A percentile compares a stretch with the other conserved stretches of the same genome.
Conservation (phyloP, 2,113 vertebrate genomes). For the Callipepla squamata region DNA sequence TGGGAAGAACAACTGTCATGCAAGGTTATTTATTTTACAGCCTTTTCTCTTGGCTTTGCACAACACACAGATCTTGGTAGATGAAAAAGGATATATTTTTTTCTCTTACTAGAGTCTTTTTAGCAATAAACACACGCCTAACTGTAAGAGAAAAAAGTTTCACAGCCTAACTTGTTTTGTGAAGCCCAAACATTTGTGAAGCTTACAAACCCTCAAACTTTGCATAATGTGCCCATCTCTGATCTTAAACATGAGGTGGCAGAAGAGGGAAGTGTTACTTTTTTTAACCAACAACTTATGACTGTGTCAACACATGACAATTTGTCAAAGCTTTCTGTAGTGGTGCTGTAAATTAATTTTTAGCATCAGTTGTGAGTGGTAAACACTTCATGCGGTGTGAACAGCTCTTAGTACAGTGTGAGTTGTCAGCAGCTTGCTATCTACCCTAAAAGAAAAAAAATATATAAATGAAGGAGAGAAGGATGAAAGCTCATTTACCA, state of each 20-base stretch:
- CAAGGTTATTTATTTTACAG: conserved; percentile 54
- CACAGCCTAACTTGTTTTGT: conserved; percentile 65
- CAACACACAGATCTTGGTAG: conserved; percentile 15
- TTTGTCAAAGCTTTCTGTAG: conserved; percentile 82
- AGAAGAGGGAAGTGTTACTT: conserved; percentile 79
- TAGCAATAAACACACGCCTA: conserved; percentile 60
- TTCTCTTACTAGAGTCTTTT: conserved; percentile 22
- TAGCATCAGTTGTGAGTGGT: conserved; percentile 78
- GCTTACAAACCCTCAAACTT: conserved; percentile 68
- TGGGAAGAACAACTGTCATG: background rate
- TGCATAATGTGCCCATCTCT: conserved; percentile 69
- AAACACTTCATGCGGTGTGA: conserved; percentile 81
- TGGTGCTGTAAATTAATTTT: conserved; percentile 81
- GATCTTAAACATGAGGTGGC: conserved; percentile 69
- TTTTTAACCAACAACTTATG: conserved; percentile 81
- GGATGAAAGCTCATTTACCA: background rate
- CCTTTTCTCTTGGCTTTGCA: conserved; percentile 34
- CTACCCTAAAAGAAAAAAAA: background rate
- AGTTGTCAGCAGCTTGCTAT: conserved; percentile 77
- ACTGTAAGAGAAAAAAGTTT: conserved; percentile 60
- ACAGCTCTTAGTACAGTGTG: conserved; percentile 77
- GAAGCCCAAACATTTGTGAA: conserved; percentile 70
- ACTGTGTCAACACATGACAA: conserved; percentile 83
- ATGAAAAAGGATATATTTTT: background rate
- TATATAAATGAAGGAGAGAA: background rate